Evolutionary conservation across 2,113 vertebrate genomes (phyloP), one percentile per base, ranked within the genome.

Genomic region (Paramisgurnus dabryanus): DNA sequence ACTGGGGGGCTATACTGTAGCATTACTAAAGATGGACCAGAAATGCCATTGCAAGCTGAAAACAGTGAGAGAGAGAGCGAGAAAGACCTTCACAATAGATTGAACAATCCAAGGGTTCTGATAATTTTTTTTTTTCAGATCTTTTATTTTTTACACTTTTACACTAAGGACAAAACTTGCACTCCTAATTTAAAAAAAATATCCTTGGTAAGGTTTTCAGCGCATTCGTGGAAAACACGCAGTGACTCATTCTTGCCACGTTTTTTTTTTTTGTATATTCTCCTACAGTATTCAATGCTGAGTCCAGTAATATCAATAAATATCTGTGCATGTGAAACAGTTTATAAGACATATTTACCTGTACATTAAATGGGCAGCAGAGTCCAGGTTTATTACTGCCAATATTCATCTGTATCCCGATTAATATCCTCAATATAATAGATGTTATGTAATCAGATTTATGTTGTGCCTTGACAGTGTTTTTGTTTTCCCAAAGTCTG

Each of bases 301-400:
- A 80, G 57, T 80, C 67, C 72, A 61, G 66, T 75, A 79, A 61
- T 83, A 79, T 18, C 70, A 68, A 75, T 72, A 15, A 83, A 83
- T 85, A 83, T 81, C 73, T 66, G 41, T 83, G 84, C 84, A 86
- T 86, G 84, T 81, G 60, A 53, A 50, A 43, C 45, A 55, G 72
- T 84, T 84, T 64, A 78, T 73, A 78, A 34, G 60, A 50, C n/a
- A 69, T 70, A 39, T 74, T 27, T 74, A 41, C 17, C 5, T 67
- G 63, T 84, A 63, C 41, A 73, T 77, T 12, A 58, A 64, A 73
- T 76, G 49, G 69, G 76, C 45, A 49, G 45, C 7, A 40, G 67
- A 34, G 43, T 75, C 73, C 73, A 75, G 61, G 72, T 70, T 80
- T 76, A 65, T 65, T 80, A 39, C 13, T 73, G 27, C 71, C 72